These are phyloP conservation scores for Pristionchus maxplancki DNA, from an alignment of 2,888 invertebrate species.

Conservation along the genomic window DNA sequence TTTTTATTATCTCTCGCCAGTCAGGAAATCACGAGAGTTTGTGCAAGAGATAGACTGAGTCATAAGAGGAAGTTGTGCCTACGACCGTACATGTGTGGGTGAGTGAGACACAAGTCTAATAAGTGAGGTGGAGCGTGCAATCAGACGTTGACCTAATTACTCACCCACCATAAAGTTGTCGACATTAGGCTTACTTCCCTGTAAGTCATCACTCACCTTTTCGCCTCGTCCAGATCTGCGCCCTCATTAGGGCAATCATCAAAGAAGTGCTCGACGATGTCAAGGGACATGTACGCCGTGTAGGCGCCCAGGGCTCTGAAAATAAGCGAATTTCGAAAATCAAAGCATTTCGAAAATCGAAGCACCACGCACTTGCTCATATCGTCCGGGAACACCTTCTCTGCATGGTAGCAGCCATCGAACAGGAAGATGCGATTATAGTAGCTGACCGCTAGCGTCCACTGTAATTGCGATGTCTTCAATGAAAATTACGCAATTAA, in stretches of 20 bases:
- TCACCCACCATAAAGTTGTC: no score
- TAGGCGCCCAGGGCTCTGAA: neutral
- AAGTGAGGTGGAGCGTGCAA: no score
- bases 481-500: neutral
- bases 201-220: no score
- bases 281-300: neutral
- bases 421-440: neutral
- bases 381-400: neutral
- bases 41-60: no score
- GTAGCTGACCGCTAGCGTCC: neutral
- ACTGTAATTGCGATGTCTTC: neutral
- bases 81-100: no score
- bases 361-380: neutral
- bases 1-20: no score
- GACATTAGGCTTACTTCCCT: no score
- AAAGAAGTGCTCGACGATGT: neutral
- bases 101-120: no score
- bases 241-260: neutral
- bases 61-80: no score
- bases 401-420: neutral
- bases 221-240: neutral
- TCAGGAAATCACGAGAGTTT: no score
- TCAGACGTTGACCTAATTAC: no score
- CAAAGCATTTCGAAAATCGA: neutral
- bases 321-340: neutral